Base-by-base conservation (phyloP, 2,113 vertebrate species). In the Vimba vimba region DNA sequence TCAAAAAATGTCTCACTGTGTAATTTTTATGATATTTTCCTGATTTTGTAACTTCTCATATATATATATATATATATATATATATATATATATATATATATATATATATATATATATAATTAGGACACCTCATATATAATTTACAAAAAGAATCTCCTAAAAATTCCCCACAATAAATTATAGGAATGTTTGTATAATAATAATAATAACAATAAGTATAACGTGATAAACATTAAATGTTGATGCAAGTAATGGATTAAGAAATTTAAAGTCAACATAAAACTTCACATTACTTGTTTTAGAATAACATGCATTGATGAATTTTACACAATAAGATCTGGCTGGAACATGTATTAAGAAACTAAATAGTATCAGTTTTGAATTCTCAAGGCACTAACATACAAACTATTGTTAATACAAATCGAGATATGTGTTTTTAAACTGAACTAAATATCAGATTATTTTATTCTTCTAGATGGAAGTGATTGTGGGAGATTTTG, bases 401-500 rank as follows among this genome's bases (percentile, higher is more conserved):
- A 7, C 62, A 66, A 30, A 30, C 13, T 6, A 66, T 30, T 66
- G 27, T 30, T 66, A 15, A 33, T 33, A 17, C 15, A 17, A 30
- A 30, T 64, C 12, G 11, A 64, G 27, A 33, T 17, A 66, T 68
- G 15, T 68, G 7, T 36, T 36, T 30, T 68, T 36, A 39, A 39
- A 39, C 19, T 71, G 36, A 43, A 73, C n/a, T 76, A 19, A 75
- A 76, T 76, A 30, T 62, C 10, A 82, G 23, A 47, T 47, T 59
- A 11, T 81, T 50, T 71, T 8, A 86, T 87, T 27, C 92, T 89
- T 87, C 74, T 91, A 99, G 98, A 98, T 99, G 98, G 97, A 98
- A 87, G 97, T 99, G 91, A 99, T 99, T 0, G 97, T 99, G 0
- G 98, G 98, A 1, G 98, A 99, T 86, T 99, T 99, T 0, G 98